Percentiles rank a stretch among this genome's conserved stretches.
Conservation (phyloP, 2,113 vertebrate species). For the Electrona antarctica region DNA sequence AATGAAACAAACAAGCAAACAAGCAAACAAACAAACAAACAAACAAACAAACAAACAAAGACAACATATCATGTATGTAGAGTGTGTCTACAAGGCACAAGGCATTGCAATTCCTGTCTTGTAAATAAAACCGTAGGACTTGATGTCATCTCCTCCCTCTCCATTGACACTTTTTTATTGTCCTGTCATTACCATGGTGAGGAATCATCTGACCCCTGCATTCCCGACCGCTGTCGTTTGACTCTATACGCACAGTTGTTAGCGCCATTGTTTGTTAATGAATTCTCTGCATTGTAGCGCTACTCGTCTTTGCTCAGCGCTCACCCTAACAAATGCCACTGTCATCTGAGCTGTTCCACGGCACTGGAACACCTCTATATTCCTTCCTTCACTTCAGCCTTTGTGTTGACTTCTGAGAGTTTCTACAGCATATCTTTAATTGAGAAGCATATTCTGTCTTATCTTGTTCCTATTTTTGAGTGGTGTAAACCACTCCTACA, state of each 20-base stretch:
- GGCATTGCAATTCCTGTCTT: not conserved
- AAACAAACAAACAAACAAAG: too few relatives aligned
- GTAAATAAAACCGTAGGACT: not conserved
- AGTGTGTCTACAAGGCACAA: not conserved
- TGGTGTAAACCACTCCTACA: too few relatives aligned
- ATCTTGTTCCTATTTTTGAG: too few relatives aligned
- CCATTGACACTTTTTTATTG: not conserved
- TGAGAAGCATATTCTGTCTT: too few relatives aligned
- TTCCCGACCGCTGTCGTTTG: constrained; percentile 17
- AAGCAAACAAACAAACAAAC: too few relatives aligned
- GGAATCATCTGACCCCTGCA: constrained; percentile 24
- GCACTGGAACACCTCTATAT: not conserved
- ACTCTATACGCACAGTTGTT: not conserved
- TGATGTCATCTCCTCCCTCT: not conserved
- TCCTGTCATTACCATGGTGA: constrained; percentile 3
- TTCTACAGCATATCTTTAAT: too few relatives aligned
- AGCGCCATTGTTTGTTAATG: constrained; percentile 17
- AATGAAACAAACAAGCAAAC: too few relatives aligned
- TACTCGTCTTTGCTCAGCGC: constrained; percentile 5
- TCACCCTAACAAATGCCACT: constrained; percentile 20
- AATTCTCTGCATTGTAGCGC: constrained; percentile 38
- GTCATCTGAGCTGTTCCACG: constrained; percentile 16
- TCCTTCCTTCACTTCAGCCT: not conserved
- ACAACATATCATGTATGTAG: not conserved
- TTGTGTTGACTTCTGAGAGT: not conserved